Base-by-base conservation (phyloP, 2,113 vertebrate genomes). In the Tyto alba region DNA sequence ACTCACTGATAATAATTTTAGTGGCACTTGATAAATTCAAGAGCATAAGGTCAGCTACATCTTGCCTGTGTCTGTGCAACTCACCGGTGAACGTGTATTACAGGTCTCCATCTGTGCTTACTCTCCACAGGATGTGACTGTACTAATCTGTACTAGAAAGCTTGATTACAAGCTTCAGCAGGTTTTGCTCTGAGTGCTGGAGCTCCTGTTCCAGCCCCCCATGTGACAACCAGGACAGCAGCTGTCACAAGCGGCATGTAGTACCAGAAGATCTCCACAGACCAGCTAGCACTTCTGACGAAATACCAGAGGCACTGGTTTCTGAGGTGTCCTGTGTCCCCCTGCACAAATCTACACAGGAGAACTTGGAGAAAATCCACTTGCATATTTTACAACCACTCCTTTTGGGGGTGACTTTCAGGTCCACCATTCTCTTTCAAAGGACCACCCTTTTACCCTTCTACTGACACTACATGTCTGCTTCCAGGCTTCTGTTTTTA, bases 151-250 rank as follows among this genome's bases (percentile, higher is more conserved):
- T 67, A 88, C 27, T 72, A 91, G 41, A 94, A 74, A 96, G 67
- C 78, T 67, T 47, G 76, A 93, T 90, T 94, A 83, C 59, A 93
- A 43, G 92, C 72, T 94, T 85, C 59, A 86, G 71, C 64, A 88
- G 93, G 34, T 76, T 96, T 95, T 93, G 16, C 26, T 85, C 66
- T 29, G 69, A 89, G 62, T 75, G 48, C 40, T 88, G 74, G 62
- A 85, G 36, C n/a, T 95, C 53, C 43, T 57, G n/a, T 59, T 95
- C 62, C 53, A 73, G 77, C 36, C 22, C 22, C 52, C 26, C 2
- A 4, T 73, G 45, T 17, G 50, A 90, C 62, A 93, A 77, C 57
- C 0, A 0, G 59, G 66, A 11, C 16, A 85, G 78, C 91, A 95
- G 78, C 88, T 95, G 85, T 71, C 90, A 63, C 90, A 83, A 10